Base-by-base conservation (phyloP, 2,888 invertebrate genomes). In the Tortricodes alternella region DNA sequence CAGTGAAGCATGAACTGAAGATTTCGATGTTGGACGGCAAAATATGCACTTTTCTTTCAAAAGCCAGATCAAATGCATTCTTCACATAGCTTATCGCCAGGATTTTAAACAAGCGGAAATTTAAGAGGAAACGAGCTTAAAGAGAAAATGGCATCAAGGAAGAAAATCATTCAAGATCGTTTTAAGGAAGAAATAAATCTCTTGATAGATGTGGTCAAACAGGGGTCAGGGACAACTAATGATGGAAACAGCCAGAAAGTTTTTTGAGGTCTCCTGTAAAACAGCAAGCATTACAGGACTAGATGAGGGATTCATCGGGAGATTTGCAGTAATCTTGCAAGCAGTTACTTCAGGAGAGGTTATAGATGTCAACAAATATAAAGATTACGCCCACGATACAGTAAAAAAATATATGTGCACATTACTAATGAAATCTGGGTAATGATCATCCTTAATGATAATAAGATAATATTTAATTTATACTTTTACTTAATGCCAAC, bases 71-170 rank as follows among this genome's bases (percentile, higher is more conserved):
- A 53, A 61, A 59, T 61, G 53, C 32, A 44, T 62, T 7, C 46
- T 62, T 18, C 62, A 62, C 29, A 62, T 62, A 16, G 44, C 60
- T 16, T 62, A 62, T 29, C 48, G 52, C 24, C 46, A 51, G 9
- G 51, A 59, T 9, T 24, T 56, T 9, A 53, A 59, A 15, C 7
- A 21, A 19, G 29, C 43, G 48, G 16, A 3, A 46, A 29, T 21
- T 3, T 5, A 5, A 21, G 21, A 59, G 46, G 50, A 48, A 15
- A 38, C 27, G 13, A 23, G 9, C 2, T 18, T 8, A 44, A 56
- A 18, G 32, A 9, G 3, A 32, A 39, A 29, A 35, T 39, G 13
- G 37, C 43, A 15, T 15, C 23, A 27, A 49, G 46, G 27, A 53
- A 41, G 48, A 53, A 53, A 53, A 49, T 38, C 11, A 57, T 52